Evolutionary conservation across 2,888 invertebrate genomes (phyloP), one percentile per base, ranked within the genome.

Genomic region (Schrankia costaestrigalis): DNA sequence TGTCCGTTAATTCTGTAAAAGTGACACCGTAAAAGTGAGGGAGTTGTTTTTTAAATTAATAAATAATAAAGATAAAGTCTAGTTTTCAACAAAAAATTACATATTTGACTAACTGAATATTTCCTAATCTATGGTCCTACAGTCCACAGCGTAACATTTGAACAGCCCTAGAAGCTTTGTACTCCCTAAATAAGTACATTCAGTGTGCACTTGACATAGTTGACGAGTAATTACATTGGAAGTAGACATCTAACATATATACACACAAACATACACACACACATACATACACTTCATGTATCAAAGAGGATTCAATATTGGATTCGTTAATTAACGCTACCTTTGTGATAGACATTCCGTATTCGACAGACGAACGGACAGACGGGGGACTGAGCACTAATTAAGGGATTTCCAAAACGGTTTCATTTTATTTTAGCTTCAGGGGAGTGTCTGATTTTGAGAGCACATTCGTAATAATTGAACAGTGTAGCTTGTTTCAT

Each of bases 301-400:
- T 60, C 53, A 57, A 63, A 56, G 56, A 26, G 55, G 67, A 64
- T 70, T 63, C 65, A 63, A 70, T 69, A 69, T 70, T 60, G 68
- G 60, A 65, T 66, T 61, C 59, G 62, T 71, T 73, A 71, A 72
- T 72, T 71, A 73, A 71, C 67, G 63, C 63, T 64, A 63, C 72
- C 72, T 64, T 66, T 71, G 68, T 67, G 68, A 59, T 55, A 48
- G 62, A 46, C 52, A 61, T 57, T 56, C 54, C 62, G 39, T 33
- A 48, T 59, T 59, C 64, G 58, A 55, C 52, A 46, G 45, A 31
- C 58, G 50, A 59, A 53, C 61, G 56, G 62, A 55, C 57, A 49
- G 61, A 52, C 59, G 46, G 52, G 57, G 48, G 52, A 34, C 38
- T 40, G 54, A 41, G 33, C 55, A 40, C 63, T 64, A 68, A 66